These are phyloP conservation scores for Amblyornis subalaris DNA, from an alignment of 2,113 vertebrate species.

Conservation along the genomic window DNA sequence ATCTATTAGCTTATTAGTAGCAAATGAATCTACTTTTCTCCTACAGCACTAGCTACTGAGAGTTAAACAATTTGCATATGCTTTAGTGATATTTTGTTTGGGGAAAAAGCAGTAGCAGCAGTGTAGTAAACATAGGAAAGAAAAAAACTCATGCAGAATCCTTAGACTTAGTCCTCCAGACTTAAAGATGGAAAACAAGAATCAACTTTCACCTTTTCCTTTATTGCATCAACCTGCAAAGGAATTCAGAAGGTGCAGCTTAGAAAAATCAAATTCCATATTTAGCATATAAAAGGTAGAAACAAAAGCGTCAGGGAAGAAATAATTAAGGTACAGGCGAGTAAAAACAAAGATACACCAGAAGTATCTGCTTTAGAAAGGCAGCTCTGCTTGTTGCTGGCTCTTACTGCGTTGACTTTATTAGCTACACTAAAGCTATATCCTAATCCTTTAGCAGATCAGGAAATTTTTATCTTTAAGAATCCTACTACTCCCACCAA, in stretches of 20 bases:
- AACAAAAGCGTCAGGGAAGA: slow-evolving; percentile 76
- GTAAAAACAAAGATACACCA: slow-evolving; percentile 68
- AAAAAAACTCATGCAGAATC: slow-evolving; percentile 90
- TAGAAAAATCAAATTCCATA: slow-evolving; percentile 78
- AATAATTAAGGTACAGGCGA: slow-evolving; percentile 69
- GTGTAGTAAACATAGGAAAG: slow-evolving; percentile 84
- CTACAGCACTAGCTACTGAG: slow-evolving; percentile 78
- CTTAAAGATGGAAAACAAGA: slow-evolving; percentile 95
- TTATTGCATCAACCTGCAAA: slow-evolving; percentile 97
- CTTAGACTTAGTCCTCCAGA: slow-evolving; percentile 93
- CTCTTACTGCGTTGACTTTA: neutral
- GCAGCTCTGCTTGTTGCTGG: slow-evolving; percentile 22
- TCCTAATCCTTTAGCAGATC: neutral
- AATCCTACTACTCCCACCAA: neutral
- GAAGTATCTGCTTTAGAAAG: slow-evolving; percentile 67
- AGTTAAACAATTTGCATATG: slow-evolving; percentile 81
- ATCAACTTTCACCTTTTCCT: slow-evolving; percentile 97
- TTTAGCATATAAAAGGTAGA: slow-evolving; percentile 84
- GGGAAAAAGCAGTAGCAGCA: slow-evolving; percentile 87
- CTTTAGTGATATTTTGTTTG: slow-evolving; percentile 84
- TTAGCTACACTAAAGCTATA: neutral
- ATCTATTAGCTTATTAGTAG: slow-evolving; percentile 78
- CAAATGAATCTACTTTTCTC: slow-evolving; percentile 73
- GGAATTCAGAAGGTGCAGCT: slow-evolving; percentile 99
- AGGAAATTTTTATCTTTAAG: neutral